Evolutionary conservation across 2,888 invertebrate genomes (phyloP), one percentile per base, ranked within the genome.

Genomic region (Chorisops tibialis): DNA sequence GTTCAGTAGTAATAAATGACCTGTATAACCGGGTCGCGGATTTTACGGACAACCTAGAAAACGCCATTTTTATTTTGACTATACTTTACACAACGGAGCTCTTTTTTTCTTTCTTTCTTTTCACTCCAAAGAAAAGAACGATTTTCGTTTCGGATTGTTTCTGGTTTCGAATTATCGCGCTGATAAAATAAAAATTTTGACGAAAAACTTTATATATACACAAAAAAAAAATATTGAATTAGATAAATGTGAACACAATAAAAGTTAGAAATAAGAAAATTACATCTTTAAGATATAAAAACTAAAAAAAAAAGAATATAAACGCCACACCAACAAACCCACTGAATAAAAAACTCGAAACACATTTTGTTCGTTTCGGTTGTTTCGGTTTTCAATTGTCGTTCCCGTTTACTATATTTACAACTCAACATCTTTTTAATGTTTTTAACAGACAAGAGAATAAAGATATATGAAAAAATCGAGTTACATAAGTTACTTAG

Each of bases 261-360:
- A 47, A 47, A 12, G 9, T 16, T 18, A 5, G n/a, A 9, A 16
- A 21, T 7, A 47, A 47, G 19, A 21, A 16, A 47, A 1, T 47
- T 12, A 43, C 11, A 43, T 11, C 14, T 11, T 12, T 12, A 18
- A 6, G 41, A 41, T 16, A 41, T 12, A 54, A 54, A 19, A 51
- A n/a, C 21, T 39, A 61, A 9, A 18, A 50, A 52, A 39, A 54
- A 22, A n/a, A 48, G 41, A 45, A 54, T 43, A 58, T 43, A 45
- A 12, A 54, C 54, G 59, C 64, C 61, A 59, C 49, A 51, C 52
- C 52, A 64, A 61, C 59, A 14, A 62, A 48, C 59, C 64, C 64
- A 64, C 64, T 61, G 61, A 62, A 63, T 38, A 45, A 18, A n/a
- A 12, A 43, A 45, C 30, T 14, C 41, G 18, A 30, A 56, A 56